Base-by-base conservation (phyloP, 2,888 invertebrate species). In the Dasysyrphus albostriatus region DNA sequence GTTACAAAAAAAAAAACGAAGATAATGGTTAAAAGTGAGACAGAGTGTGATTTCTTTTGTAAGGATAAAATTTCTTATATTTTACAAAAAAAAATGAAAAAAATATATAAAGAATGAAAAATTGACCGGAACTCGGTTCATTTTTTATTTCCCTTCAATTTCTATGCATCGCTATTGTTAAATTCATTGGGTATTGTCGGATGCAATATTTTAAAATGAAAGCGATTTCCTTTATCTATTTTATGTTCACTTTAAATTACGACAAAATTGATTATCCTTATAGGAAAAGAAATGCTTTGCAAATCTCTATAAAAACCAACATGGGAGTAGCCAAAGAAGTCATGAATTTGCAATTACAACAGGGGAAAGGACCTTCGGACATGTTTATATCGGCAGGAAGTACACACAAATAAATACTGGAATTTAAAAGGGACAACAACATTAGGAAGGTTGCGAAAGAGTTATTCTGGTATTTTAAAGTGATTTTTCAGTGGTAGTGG, bases 151-250 rank as follows among this genome's bases (percentile, higher is more conserved):
- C 16, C 49, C 67, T 32, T 34, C 34, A 16, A 75, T 65, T 82
- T 65, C 76, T 65, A 54, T 76, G 58, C 79, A 61, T 34, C n/a
- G 69, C 54, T 59, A 75, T 83, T 88, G 75, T 83, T 76, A 39
- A 51, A 61, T 72, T 88, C 79, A 83, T 75, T 83, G 78, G 78
- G 63, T 73, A 69, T 73, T 83, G 88, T 88, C 88, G 88, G 88
- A 88, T 88, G 83, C 88, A 88, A 88, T 88, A 88, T 88, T 88
- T 88, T 88, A 88, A 88, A 88, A 76, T 83, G 79, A 80, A 73
- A 78, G 67, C 72, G 67, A 88, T 88, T 80, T 88, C 88, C 88
- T 61, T 75, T 84, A 76, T 84, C 63, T 54, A n/a, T 65, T 72
- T 83, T 16, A 63, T 82, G 82, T 82, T 56, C 74, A 39, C 10